Evolutionary conservation across 2,797 vertebrate genomes (phyloP), one percentile per base, ranked within the genome.

Genomic region (Vipera latastei): DNA sequence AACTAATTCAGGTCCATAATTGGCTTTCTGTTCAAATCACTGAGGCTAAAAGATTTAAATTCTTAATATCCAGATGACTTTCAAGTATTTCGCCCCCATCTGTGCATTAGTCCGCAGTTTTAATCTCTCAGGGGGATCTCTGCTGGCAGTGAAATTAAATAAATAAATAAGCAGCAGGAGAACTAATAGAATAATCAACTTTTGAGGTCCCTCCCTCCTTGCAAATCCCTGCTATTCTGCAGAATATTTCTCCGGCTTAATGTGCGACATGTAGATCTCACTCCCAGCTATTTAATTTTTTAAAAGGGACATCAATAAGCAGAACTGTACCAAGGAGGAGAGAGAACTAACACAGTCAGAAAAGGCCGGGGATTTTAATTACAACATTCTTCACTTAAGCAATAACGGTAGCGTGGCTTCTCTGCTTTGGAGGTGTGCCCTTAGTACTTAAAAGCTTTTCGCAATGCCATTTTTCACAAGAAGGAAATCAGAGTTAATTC

Each of bases 1-100:
- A 99, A 99, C 98, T 98, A 99, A 99, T 98, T 99, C 98, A 98
- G 98, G 97, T 98, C 98, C 98, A 98, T 99, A 99, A 99, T 98
- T 99, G 98, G 98, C 98, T 99, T 99, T 98, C 98, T 98, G 98
- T 98, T 98, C 98, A 99, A 98, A 98, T 98, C 98, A 98, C 98
- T 98, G 98, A 98, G 98, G 98, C 98, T 98, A 98, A 98, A 93
- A 98, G 98, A 99, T 98, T 98, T 98, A 98, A 98, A 98, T 98
- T 98, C 98, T 98, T 98, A 98, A 98, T 98, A 98, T 98, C 98
- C 97, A 97, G 97, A 98, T 97, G 98, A 98, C 98, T 98, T 98
- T 98, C 96, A 97, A 97, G 97, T 97, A 97, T 97, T 97, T 95
- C 94, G 96, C 95, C 96, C 96, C 96, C 97, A 98, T 98, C 98